Evolutionary conservation across 2,797 vertebrate species (phyloP).

Genomic region (Amblyraja radiata): DNA sequence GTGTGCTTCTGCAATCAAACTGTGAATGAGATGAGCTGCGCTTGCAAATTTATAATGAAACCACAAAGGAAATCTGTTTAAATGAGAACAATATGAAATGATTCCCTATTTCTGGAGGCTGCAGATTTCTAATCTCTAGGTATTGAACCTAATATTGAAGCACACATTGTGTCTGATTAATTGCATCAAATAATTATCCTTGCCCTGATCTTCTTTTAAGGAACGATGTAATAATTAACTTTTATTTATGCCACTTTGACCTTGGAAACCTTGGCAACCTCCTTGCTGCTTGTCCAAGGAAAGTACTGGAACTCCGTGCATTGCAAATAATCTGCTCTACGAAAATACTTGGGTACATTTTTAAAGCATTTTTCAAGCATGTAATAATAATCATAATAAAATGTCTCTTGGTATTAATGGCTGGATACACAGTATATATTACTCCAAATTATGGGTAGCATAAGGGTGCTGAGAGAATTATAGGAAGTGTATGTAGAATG

Average conservation of each 20-base stretch:
- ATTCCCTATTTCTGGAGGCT: background rate
- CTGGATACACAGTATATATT: too few species aligned
- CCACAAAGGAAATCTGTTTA: background rate
- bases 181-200: background rate
- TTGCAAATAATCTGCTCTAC: too few species aligned
- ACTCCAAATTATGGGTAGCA: too few species aligned
- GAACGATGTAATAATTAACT: background rate
- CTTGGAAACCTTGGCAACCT: background rate
- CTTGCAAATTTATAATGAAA: background rate
- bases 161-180: background rate
- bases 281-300: too few species aligned
- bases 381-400: too few species aligned
- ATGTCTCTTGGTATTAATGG: too few species aligned
- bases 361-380: too few species aligned
- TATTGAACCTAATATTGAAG: background rate
- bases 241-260: background rate
- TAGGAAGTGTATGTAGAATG: too few species aligned
- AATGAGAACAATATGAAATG: background rate
- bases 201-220: background rate
- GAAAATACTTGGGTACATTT: too few species aligned
- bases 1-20: background rate
- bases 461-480: too few species aligned
- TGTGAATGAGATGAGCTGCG: background rate
- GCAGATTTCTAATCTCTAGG: background rate
- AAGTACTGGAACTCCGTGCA: too few species aligned